Base-by-base conservation (phyloP, 2,113 vertebrate genomes). In the Channa maculata region DNA sequence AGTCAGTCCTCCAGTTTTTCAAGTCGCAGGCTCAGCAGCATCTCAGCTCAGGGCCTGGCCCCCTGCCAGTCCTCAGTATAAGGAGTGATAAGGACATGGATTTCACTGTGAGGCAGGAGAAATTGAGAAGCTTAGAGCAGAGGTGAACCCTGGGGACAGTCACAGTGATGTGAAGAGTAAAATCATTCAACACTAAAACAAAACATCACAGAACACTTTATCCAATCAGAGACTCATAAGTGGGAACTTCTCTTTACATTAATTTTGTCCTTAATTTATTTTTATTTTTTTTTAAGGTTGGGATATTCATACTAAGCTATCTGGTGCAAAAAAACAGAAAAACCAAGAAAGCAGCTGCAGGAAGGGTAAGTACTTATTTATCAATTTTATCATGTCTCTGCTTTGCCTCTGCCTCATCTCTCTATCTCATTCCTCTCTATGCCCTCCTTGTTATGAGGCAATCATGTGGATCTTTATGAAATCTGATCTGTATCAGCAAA, bases 401-500 rank as follows among this genome's bases (percentile, higher is more conserved):
- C 57, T 76, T 24, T 70, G 66, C 78, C 75, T 84, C 79, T 4
- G 57, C 77, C 85, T 86, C 84, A 71, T 82, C 71, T 84, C 71
- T 88, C 80, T 66, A 59, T 88, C 77, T 86, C 78, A 83, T 81
- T 83, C 80, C 86, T 87, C 75, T 65, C 86, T 63, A 79, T 62
- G 15, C 79, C 79, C 57, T 71, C 65, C 82, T 91, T 89, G 84
- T 92, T 91, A 91, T 90, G 86, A 91, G 90, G 90, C 86, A 91
- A 91, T 92, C 91, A 88, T 87, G 85, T 91, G 90, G 84, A 88
- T 89, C 91, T 92, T 86, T 91, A 92, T 92, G 89, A 92, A 93
- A 92, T 88, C 80, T 84, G 88, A 93, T 91, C 85, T 84, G 78
- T 80, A 85, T 88, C 87, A 87, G 82, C 82, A 87, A 71, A 85